Evolutionary conservation across 2,113 vertebrate species (phyloP).

Genomic region (Romanogobio albipinnatus): DNA sequence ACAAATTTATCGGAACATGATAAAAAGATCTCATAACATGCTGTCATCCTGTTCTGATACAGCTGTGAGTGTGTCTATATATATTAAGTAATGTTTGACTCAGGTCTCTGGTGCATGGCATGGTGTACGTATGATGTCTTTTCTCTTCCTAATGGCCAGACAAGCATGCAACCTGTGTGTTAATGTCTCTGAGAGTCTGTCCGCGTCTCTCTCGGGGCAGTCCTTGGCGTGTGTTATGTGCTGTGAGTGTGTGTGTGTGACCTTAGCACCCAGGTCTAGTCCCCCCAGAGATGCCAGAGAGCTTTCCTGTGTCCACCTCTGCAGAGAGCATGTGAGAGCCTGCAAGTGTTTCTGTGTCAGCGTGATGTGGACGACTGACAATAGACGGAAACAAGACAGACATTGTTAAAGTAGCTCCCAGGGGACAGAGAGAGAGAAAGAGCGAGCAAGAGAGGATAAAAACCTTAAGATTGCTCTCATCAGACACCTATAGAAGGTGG

Average conservation of each 20-base stretch:
- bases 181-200: conserved; percentile 50
- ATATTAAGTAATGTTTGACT: conserved; percentile 42
- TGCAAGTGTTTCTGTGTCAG: conserved; percentile 41
- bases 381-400: conserved; percentile 46
- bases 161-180: conserved; percentile 46
- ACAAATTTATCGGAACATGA: neutral
- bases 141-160: conserved; percentile 44
- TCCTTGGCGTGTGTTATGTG: conserved; percentile 37
- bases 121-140: conserved; percentile 45
- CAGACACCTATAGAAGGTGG: neutral
- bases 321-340: conserved; percentile 31
- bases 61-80: conserved; percentile 22
- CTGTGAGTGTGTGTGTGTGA: conserved; percentile 45
- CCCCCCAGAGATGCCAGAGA: conserved; percentile 54
- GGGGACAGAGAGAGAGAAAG: conserved; percentile 11
- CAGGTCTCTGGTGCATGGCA: neutral
- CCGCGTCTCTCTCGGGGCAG: conserved; percentile 30
- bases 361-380: conserved; percentile 44
- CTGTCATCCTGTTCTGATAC: neutral
- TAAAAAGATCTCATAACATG: neutral
- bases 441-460: neutral
- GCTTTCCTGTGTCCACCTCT: conserved; percentile 54
- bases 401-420: conserved; percentile 54
- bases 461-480: conserved; percentile 24
- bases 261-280: conserved; percentile 46